Evolutionary conservation across 2,888 invertebrate species (phyloP).

Genomic region (Scaptomyza cyrtandrae): DNA sequence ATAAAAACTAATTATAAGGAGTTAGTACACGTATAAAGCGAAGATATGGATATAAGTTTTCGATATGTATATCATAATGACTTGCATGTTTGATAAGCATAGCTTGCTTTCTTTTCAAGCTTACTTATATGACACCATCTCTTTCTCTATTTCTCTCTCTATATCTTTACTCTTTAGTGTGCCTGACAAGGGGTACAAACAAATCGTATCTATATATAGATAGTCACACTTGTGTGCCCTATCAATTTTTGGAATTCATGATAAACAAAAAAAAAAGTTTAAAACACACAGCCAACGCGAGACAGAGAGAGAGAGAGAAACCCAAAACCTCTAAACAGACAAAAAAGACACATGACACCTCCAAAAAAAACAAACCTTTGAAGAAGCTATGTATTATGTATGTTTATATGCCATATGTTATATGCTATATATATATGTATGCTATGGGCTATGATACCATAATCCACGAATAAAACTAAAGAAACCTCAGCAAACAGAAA

Average conservation of each 20-base stretch:
- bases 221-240: conserved; percentile 53
- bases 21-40: conserved; percentile 17
- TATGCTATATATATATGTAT: conserved; percentile 36
- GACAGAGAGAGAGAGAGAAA: conserved; percentile 38
- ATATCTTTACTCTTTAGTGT: neutral
- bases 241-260: conserved; percentile 71
- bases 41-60: neutral
- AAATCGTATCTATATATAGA: conserved; percentile 2
- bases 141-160: no score
- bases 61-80: conserved; percentile 25
- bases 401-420: conserved; percentile 45
- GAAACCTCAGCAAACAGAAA: conserved; percentile 71
- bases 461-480: conserved; percentile 81
- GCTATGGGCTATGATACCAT: conserved; percentile 76
- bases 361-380: conserved; percentile 42
- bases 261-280: conserved; percentile 62
- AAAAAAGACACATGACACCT: conserved; percentile 61
- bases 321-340: conserved; percentile 50
- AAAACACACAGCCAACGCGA: conserved; percentile 47
- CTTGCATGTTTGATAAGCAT: conserved; percentile 37
- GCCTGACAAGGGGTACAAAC: conserved; percentile 1
- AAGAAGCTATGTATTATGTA: conserved; percentile 58
- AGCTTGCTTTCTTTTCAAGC: conserved; percentile 38
- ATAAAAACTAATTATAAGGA: conserved; percentile 22
- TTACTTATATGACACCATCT: neutral